These are phyloP conservation scores for Pteronotus mesoamericanus DNA, from an alignment of 2,797 vertebrate species.

Conservation along the genomic window DNA sequence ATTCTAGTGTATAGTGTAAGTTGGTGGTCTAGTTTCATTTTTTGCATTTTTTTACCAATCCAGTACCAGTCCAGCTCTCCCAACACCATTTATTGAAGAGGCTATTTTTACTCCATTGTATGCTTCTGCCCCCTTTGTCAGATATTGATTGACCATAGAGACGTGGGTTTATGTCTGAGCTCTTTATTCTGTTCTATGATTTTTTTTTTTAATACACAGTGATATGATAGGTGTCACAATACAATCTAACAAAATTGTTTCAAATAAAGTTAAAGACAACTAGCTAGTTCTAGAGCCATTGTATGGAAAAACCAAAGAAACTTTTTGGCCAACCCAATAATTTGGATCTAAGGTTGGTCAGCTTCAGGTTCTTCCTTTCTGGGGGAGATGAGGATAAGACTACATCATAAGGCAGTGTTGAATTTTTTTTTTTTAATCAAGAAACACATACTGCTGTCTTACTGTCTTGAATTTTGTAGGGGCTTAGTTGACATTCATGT, in stretches of 20 bases:
- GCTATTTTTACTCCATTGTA: neutral
- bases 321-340: neutral
- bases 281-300: neutral
- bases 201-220: neutral
- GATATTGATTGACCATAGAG: neutral
- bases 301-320: neutral
- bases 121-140: neutral
- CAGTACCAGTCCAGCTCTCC: neutral
- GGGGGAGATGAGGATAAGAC: neutral
- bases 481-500: neutral
- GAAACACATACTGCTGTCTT: neutral
- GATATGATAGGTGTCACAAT: neutral
- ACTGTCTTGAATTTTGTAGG: neutral
- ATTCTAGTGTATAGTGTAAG: neutral
- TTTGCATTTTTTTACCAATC: too few species aligned
- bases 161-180: neutral
- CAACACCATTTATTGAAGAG: neutral
- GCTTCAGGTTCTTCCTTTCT: neutral
- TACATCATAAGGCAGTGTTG: neutral
- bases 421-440: slow-evolving; percentile 18
- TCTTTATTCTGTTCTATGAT: neutral
- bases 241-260: neutral
- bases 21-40: neutral
- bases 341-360: neutral
- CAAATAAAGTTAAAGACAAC: neutral